Evolutionary conservation across 2,113 vertebrate genomes (phyloP).

Genomic region (Hemiscyllium ocellatum): DNA sequence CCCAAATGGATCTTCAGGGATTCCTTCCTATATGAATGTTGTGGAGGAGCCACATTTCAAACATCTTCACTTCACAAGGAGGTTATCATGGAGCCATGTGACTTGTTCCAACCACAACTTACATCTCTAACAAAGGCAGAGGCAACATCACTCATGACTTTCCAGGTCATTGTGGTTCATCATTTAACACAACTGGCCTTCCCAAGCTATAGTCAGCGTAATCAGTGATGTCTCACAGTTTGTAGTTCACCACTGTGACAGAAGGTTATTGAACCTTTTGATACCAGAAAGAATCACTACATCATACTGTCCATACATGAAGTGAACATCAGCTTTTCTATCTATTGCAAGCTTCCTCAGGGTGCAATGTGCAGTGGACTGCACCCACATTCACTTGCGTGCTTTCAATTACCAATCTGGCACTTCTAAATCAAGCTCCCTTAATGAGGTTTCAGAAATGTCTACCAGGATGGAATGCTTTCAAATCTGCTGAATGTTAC

Average conservation of each 20-base stretch:
- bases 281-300: background rate
- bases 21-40: background rate
- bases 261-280: background rate
- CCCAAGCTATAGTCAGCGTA: background rate
- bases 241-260: background rate
- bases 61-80: background rate
- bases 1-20: background rate
- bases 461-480: background rate
- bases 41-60: background rate
- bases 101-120: background rate
- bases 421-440: background rate
- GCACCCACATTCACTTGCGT: background rate
- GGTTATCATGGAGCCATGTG: background rate
- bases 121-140: background rate
- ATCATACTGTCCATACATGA: background rate
- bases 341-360: background rate
- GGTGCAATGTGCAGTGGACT: background rate
- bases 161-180: background rate
- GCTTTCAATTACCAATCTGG: background rate
- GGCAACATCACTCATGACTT: background rate
- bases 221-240: background rate
- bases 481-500: conserved; percentile 49
- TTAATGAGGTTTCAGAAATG: background rate
- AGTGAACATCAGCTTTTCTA: background rate
- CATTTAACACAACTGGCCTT: background rate